Base-by-base conservation (phyloP, 2,113 vertebrate species). In the Epinephelus fuscoguttatus region DNA sequence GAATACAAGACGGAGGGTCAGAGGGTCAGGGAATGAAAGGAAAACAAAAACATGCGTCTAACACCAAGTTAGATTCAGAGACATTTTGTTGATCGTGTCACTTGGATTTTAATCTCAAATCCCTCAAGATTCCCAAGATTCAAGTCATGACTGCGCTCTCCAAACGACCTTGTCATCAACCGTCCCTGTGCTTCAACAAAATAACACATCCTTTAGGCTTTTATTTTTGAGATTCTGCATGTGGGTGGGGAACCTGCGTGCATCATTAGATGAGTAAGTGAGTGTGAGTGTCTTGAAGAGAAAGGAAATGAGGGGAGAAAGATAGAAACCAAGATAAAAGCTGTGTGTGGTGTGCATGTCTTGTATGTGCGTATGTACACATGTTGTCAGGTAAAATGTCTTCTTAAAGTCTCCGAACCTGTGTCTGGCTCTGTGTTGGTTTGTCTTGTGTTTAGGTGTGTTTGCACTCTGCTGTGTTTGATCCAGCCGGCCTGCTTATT, bases 241-340 rank as follows among this genome's bases (percentile, higher is more conserved):
- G 86, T 91, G 89, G 88, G 92, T 27, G 84, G 71, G 74, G 74
- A 81, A 78, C 25, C 77, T 67, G 75, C 2, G 70, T 87, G 84
- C 84, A 80, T 93, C 86, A 91, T 86, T 67, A 77, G 68, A 76
- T 52, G 76, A 87, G 64, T 80, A 60, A 78, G 82, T 82, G 78
- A 82, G 70, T 68, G 50, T 21, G 52, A 74, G 82, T 18, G 70
- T 82, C 61, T 84, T 71, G 52, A 83, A 79, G 70, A 75, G 61
- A 78, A 52, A 89, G 88, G 87, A 89, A 91, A 90, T 81, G 79
- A 91, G 66, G 71, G 66, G 82, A 66, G 82, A 76, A 78, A 78
- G 88, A 85, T 78, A 66, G 75, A 84, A 70, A 78, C 15, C 12
- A 15, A 84, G 84, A 87, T 64, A 64, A 25, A 75, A 49, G 3